phyloP scores from a whole-genome alignment of 2,888 invertebrate genomes.

The Habrosyne pyritoides region DNA sequence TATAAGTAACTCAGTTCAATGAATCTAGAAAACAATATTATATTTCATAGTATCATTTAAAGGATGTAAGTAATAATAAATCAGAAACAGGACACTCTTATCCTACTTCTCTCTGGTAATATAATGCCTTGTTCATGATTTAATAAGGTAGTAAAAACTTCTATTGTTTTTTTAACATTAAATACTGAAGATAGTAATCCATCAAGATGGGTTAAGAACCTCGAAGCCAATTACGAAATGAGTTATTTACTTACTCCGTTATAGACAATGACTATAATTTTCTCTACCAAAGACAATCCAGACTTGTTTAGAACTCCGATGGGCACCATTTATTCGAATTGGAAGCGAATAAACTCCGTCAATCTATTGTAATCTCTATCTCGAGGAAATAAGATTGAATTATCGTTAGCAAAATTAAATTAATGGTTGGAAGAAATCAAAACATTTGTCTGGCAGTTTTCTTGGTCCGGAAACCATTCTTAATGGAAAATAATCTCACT shows the following conservation, averaged over 20 bases:
- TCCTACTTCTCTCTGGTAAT: too few relatives aligned
- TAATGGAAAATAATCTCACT: background rate
- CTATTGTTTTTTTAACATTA: background rate
- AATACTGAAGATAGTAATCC: background rate
- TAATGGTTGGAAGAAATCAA: background rate
- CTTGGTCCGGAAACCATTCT: background rate
- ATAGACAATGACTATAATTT: background rate
- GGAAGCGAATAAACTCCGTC: background rate
- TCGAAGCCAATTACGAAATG: background rate
- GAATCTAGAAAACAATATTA: too few relatives aligned
- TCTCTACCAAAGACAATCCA: background rate
- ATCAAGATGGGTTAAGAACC: background rate
- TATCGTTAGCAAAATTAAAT: background rate
- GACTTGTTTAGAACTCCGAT: background rate
- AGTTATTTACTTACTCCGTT: background rate
- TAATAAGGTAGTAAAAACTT: background rate
- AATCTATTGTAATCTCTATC: background rate
- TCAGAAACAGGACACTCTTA: background rate
- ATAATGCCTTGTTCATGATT: background rate
- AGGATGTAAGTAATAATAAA: too few relatives aligned
- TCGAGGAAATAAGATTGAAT: background rate
- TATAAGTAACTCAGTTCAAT: too few relatives aligned
- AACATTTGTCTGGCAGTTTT: background rate
- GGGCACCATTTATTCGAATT: background rate
- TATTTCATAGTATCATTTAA: too few relatives aligned